Evolutionary conservation across 2,888 invertebrate genomes (phyloP).

Genomic region (Piscicola geometra): DNA sequence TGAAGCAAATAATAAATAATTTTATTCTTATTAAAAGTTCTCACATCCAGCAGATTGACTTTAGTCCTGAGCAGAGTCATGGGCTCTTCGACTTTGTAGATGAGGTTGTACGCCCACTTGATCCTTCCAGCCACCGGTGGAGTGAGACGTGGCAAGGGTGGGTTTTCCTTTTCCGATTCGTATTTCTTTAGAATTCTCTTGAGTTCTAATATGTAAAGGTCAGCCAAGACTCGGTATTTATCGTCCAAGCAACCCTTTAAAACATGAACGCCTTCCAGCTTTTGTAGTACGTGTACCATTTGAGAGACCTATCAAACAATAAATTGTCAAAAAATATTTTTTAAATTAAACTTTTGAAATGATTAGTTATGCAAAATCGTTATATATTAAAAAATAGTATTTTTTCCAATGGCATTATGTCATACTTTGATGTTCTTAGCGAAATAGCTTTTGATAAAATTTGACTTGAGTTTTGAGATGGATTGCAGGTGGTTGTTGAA

Average conservation of each 20-base stretch:
- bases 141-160: constrained; percentile 79
- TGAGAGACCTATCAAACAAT: constrained; percentile 57
- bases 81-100: constrained; percentile 75
- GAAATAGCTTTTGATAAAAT: constrained; percentile 65
- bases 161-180: constrained; percentile 80
- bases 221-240: constrained; percentile 55
- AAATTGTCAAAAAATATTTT: constrained; percentile 19
- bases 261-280: constrained; percentile 54
- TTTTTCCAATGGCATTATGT: too few relatives aligned
- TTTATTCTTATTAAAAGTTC: neutral
- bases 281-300: constrained; percentile 52
- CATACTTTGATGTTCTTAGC: constrained; percentile 51
- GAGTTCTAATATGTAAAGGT: constrained; percentile 69
- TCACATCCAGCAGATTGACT: constrained; percentile 52
- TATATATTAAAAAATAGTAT: too few relatives aligned
- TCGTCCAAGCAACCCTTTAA: constrained; percentile 55
- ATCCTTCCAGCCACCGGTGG: constrained; percentile 79
- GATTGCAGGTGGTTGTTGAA: constrained; percentile 73
- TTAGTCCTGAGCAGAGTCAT: constrained; percentile 62
- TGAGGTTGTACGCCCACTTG: constrained; percentile 74
- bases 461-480: constrained; percentile 55
- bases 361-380: neutral
- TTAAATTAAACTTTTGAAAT: neutral
- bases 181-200: constrained; percentile 71
- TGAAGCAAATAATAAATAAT: neutral